phyloP scores from a whole-genome alignment of 2,797 vertebrate species.

The Cryptoprocta ferox region DNA sequence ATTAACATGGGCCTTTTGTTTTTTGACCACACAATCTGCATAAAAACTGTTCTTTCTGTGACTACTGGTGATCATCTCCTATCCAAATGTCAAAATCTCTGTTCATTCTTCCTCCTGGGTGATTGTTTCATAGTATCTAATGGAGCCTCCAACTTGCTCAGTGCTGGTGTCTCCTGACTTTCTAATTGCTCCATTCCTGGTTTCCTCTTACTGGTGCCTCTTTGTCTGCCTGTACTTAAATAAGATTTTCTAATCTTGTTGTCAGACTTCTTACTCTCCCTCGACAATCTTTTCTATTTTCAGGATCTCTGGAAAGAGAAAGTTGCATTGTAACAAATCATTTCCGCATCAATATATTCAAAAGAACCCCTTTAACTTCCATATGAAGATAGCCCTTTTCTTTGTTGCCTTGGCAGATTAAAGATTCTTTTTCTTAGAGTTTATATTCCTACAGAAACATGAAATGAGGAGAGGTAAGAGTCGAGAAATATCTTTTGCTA shows the following conservation, averaged over 20 bases:
- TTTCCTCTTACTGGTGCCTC: background rate
- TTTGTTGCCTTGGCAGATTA: background rate
- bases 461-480: background rate
- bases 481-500: background rate
- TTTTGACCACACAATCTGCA: background rate
- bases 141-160: background rate
- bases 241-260: background rate
- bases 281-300: background rate
- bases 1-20: background rate
- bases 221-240: background rate
- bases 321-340: background rate
- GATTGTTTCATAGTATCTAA: background rate
- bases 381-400: background rate
- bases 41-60: background rate
- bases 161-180: background rate
- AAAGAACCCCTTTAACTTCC: background rate
- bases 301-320: background rate
- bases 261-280: background rate
- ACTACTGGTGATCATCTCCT: background rate
- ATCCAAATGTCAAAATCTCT: background rate
- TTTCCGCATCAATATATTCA: background rate
- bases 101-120: background rate
- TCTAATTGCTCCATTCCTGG: background rate
- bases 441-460: background rate
- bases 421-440: background rate